Conservation (phyloP, 2,113 vertebrate species). For the Stegastes partitus region DNA sequence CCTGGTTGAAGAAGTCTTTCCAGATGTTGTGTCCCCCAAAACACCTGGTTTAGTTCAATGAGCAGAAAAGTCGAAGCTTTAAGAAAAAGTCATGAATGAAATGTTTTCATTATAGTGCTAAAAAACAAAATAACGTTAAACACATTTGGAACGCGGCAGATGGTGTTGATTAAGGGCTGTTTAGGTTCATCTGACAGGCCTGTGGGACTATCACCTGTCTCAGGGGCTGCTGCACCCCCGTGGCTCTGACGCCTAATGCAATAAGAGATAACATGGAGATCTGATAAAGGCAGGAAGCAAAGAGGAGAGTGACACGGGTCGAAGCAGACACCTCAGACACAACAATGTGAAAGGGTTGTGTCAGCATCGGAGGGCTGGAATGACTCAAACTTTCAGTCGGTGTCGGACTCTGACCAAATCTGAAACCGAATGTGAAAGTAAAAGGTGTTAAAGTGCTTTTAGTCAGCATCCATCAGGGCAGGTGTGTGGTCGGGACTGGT, state of each 20-base stretch:
- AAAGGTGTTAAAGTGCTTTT: not conserved
- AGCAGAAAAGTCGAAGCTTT: too few relatives aligned
- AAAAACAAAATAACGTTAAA: not conserved
- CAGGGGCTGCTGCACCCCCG: not conserved
- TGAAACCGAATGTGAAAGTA: not conserved
- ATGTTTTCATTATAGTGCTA: not conserved
- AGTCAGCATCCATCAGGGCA: too few relatives aligned
- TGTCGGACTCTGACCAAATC: too few relatives aligned
- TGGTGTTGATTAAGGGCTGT: not conserved
- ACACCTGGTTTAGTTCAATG: too few relatives aligned
- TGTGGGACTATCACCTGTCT: not conserved
- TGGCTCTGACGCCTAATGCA: not conserved
- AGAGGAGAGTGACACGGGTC: constrained; percentile 14
- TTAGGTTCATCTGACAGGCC: not conserved
- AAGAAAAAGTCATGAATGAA: too few relatives aligned
- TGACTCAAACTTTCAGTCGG: not conserved
- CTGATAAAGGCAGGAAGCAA: constrained; percentile 41
- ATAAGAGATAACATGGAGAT: constrained; percentile 6
- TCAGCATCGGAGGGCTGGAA: constrained; percentile 10
- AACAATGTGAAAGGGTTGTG: not conserved
- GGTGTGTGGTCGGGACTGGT: not conserved
- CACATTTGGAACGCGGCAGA: not conserved
- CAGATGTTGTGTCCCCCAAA: too few relatives aligned
- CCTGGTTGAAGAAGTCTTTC: too few relatives aligned
- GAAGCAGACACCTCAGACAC: constrained; percentile 28